Conservation (phyloP, 2,888 invertebrate species). For the Limenitis camilla region DNA sequence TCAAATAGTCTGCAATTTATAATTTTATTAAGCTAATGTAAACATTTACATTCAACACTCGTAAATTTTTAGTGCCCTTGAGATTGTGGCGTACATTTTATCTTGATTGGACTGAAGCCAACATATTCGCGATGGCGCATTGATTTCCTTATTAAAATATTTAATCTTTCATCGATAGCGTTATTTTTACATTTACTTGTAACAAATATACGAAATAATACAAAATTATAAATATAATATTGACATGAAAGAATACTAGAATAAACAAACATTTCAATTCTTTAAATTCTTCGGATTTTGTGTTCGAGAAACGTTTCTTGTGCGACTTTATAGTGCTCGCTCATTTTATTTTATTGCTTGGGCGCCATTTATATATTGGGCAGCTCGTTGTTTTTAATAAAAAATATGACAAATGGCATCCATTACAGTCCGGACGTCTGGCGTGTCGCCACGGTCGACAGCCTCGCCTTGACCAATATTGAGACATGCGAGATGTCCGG, state of each 20-base stretch:
- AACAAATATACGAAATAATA: too few species aligned
- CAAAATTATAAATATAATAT: too few species aligned
- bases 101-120: constrained; percentile 50
- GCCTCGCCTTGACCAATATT: constrained; percentile 69
- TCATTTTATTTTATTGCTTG: constrained; percentile 1
- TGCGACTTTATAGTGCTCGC: neutral
- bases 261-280: too few species aligned
- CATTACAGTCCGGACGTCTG: constrained; percentile 49
- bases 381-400: constrained; percentile 35
- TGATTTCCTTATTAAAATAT: constrained; percentile 39
- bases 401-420: constrained; percentile 55
- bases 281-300: too few species aligned
- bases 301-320: too few species aligned
- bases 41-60: constrained; percentile 35
- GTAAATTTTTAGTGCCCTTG: constrained; percentile 52
- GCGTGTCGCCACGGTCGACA: constrained; percentile 63
- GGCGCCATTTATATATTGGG: constrained; percentile 8
- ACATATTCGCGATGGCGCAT: constrained; percentile 45
- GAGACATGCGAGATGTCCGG: constrained; percentile 47
- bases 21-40: constrained; percentile 26
- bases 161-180: neutral
- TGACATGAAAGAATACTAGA: too few species aligned
- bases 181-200: too few species aligned
- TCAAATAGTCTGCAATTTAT: neutral
- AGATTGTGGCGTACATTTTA: constrained; percentile 43